Base-by-base conservation (phyloP, 2,888 invertebrate species). In the Anodontia alba region DNA sequence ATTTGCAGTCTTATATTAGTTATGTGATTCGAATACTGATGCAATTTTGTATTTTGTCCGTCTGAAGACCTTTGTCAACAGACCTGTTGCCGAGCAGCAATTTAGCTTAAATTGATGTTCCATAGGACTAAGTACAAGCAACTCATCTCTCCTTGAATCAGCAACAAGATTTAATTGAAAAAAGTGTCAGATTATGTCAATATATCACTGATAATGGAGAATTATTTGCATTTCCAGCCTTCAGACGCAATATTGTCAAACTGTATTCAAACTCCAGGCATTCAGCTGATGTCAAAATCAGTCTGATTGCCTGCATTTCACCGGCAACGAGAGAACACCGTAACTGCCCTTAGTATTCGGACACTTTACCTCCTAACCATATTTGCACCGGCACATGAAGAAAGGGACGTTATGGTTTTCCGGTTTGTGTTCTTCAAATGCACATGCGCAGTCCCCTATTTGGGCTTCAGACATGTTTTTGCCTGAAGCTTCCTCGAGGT, bases 61-160 rank as follows among this genome's bases (percentile, higher is more conserved):
- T 26, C 54, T 54, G 26, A 26, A 54, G 54, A 54, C 54, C 54
- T 54, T 54, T 54, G 54, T 54, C 54, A 54, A 54, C 23, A 54
- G 23, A 15, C 54, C 10, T 26, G 23, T 26, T n/a, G 26, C 26
- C 23, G 26, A 23, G 54, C 54, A 7, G 54, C 54, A 54, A 54
- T 54, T 54, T 54, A 54, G 54, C 54, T 54, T n/a, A 54, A 54
- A 54, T 54, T 54, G 54, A 54, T 54, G 54, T 54, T 54, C 26
- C 26, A 54, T 54, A 54, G 5, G 26, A 54, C 26, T 54, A 26
- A 54, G 26, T 54, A 54, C 26, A 26, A 54, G 20, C 5, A 26
- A 23, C 54, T 54, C 26, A 54, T 54, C 54, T 54, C 20, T 49
- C 17, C 3, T 10, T 49, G 20, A 49, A 17, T 20, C n/a, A 26